A percentile compares a stretch with the other conserved stretches of the same genome.
Conservation (phyloP, 2,888 invertebrate genomes). For the Spilarctia lutea region DNA sequence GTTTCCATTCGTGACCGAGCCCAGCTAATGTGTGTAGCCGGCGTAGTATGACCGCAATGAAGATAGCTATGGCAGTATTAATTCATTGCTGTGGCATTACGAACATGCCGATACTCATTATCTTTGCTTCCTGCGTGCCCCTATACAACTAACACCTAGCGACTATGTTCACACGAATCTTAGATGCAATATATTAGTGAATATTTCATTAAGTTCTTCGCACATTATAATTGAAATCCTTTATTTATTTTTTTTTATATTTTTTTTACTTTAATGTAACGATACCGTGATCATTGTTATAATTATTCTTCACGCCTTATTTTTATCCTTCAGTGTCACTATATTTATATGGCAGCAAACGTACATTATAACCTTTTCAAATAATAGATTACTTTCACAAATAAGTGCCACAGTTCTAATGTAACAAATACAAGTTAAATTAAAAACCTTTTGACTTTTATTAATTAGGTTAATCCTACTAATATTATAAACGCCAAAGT, state of each 20-base stretch:
- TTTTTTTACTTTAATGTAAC: too few species aligned
- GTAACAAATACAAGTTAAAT: too few species aligned
- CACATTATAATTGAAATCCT: not conserved
- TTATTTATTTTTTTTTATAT: too few species aligned
- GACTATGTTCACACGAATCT: slow-evolving; percentile 34
- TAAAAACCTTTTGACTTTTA: too few species aligned
- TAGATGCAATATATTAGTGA: slow-evolving; percentile 16
- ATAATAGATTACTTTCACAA: too few species aligned
- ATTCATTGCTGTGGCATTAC: slow-evolving; percentile 73
- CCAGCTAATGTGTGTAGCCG: slow-evolving; percentile 71
- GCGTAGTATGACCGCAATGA: slow-evolving; percentile 74
- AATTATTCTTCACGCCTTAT: too few species aligned
- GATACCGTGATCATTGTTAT: not conserved
- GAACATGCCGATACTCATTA: slow-evolving; percentile 58
- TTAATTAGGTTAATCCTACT: too few species aligned
- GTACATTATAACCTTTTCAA: too few species aligned
- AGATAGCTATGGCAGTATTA: slow-evolving; percentile 81
- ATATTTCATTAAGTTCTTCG: slow-evolving; percentile 25
- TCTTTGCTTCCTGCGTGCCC: slow-evolving; percentile 57
- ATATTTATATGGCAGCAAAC: too few species aligned
- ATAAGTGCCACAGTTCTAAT: too few species aligned
- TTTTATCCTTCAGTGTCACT: too few species aligned
- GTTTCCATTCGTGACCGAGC: slow-evolving; percentile 70
- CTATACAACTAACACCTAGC: slow-evolving; percentile 45
- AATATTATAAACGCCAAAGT: too few species aligned